These are phyloP conservation scores for Cyrtodaria siliqua DNA, from an alignment of 2,888 invertebrate species.

Conservation along the genomic window DNA sequence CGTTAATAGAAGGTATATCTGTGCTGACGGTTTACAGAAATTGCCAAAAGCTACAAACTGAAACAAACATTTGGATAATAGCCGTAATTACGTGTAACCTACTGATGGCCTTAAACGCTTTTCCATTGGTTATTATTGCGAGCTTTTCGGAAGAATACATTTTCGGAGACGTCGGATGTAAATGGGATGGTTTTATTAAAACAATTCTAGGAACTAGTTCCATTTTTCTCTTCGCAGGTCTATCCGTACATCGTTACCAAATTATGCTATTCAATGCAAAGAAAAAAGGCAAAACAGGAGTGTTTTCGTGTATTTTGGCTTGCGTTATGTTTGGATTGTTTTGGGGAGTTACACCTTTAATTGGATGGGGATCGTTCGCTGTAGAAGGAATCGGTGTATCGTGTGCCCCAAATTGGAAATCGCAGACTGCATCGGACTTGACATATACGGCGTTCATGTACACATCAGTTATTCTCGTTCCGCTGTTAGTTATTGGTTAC, in stretches of 20 bases:
- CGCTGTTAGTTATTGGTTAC: constrained; percentile 24
- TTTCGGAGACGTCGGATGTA: constrained; percentile 31
- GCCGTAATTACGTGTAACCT: constrained; percentile 37
- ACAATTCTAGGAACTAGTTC: constrained; percentile 41
- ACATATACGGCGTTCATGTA: constrained; percentile 35
- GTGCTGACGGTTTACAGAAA: too few species aligned
- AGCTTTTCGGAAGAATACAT: constrained; percentile 44
- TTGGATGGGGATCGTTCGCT: constrained; percentile 42
- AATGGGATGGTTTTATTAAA: constrained; percentile 50
- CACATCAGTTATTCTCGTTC: constrained; percentile 34
- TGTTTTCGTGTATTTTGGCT: not conserved
- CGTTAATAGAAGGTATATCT: too few species aligned
- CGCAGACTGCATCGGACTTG: constrained; percentile 3
- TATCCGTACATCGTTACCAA: constrained; percentile 38
- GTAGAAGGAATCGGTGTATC: constrained; percentile 39
- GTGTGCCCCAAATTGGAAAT: constrained; percentile 50
- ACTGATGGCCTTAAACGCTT: constrained; percentile 48
- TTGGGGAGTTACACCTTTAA: constrained; percentile 38
- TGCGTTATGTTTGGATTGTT: constrained; percentile 37
- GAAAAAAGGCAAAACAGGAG: constrained; percentile 1
- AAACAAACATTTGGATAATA: constrained; percentile 47
- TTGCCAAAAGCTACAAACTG: constrained; percentile 29
- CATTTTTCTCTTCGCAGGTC: constrained; percentile 34
- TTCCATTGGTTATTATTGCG: constrained; percentile 34
- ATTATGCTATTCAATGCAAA: constrained; percentile 19